phyloP scores from a whole-genome alignment of 2,797 vertebrate species.

The Momotus momota region DNA sequence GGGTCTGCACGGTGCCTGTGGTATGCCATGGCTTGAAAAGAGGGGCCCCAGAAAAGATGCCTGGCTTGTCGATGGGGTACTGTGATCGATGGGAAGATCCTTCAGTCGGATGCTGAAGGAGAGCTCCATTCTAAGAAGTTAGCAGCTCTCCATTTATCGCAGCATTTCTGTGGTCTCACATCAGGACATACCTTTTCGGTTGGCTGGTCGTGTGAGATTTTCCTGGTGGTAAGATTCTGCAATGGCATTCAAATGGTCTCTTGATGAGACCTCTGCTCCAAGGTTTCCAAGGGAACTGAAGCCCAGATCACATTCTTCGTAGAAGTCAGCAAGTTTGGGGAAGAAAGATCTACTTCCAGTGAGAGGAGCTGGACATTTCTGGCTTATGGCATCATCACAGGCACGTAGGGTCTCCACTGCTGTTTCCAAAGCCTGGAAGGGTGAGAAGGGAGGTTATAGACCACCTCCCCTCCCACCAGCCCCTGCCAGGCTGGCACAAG shows the following conservation, averaged over 20 bases:
- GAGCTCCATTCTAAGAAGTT: neutral
- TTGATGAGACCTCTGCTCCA: neutral
- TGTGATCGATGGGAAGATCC: neutral
- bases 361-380: neutral
- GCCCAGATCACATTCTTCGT: neutral
- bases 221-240: neutral
- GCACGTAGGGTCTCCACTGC: neutral
- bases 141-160: neutral
- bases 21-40: neutral
- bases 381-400: neutral
- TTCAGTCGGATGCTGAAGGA: fast-evolving
- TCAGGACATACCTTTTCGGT: neutral
- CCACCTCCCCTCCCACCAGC: neutral
- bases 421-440: neutral
- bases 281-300: neutral
- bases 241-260: neutral
- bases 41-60: neutral
- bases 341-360: neutral
- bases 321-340: neutral
- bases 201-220: neutral
- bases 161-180: neutral
- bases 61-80: fast-evolving
- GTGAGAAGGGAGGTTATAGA: no score
- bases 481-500: neutral
- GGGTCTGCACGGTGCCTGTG: fast-evolving